Evolutionary conservation across 2,797 vertebrate species (phyloP).

Genomic region (Tachyglossus aculeatus): DNA sequence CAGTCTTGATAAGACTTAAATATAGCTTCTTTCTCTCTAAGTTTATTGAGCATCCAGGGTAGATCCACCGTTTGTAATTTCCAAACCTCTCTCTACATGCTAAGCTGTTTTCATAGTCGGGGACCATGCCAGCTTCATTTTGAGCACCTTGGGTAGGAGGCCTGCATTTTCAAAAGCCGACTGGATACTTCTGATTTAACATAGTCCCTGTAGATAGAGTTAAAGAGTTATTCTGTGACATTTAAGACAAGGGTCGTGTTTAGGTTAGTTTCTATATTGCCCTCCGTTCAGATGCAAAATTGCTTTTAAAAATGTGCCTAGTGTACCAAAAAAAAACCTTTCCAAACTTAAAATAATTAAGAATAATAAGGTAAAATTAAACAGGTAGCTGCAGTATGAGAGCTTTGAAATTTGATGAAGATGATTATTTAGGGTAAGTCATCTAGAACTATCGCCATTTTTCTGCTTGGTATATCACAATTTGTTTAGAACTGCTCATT

Average conservation of each 20-base stretch:
- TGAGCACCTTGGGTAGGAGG: conserved; percentile 33
- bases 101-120: conserved; percentile 65
- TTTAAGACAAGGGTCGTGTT: conserved; percentile 42
- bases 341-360: not conserved
- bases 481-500: conserved; percentile 62
- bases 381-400: conserved; percentile 43
- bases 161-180: conserved; percentile 42
- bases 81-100: conserved; percentile 46
- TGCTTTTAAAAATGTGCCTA: conserved; percentile 73
- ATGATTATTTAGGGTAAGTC: conserved; percentile 53
- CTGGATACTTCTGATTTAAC: conserved; percentile 13
- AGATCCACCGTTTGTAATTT: conserved; percentile 46
- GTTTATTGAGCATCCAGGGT: conserved; percentile 60
- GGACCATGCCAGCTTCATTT: conserved; percentile 61
- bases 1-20: conserved; percentile 54
- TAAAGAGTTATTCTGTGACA: conserved; percentile 40
- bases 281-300: conserved; percentile 57
- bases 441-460: conserved; percentile 50
- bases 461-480: conserved; percentile 56
- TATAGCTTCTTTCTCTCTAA: conserved; percentile 63
- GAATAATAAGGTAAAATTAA: conserved; percentile 52
- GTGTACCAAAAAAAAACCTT: conserved; percentile 33
- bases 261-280: conserved; percentile 54
- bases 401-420: conserved; percentile 53
- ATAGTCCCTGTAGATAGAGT: conserved; percentile 10